Percentiles rank a stretch among this genome's conserved stretches.
Evolutionary conservation across 1,140 invertebrate species (phyloP).

Genomic region (Bombus confusus): DNA sequence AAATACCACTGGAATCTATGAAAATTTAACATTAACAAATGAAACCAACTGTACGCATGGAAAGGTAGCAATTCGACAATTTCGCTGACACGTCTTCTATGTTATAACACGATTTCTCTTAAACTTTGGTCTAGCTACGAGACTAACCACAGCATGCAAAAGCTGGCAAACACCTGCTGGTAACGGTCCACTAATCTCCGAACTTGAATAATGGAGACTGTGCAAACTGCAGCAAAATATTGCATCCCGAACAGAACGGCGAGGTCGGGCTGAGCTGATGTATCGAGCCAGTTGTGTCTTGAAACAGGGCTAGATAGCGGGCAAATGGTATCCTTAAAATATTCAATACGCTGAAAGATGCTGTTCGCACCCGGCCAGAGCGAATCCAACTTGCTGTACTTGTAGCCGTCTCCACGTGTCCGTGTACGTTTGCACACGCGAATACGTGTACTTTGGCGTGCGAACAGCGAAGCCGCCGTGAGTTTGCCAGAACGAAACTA

Average conservation of each 20-base stretch:
- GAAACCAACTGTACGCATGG: not conserved
- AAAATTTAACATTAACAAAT: not conserved
- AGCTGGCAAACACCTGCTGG: not conserved
- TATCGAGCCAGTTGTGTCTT: constrained; percentile 25
- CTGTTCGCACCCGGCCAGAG: constrained; percentile 55
- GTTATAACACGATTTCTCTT: constrained; percentile 24
- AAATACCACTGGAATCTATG: no score
- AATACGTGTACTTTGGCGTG: constrained; percentile 36
- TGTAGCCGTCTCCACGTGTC: not conserved
- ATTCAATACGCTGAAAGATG: constrained; percentile 67
- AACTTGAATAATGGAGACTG: constrained; percentile 30
- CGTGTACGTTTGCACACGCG: constrained; percentile 3
- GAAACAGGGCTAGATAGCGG: constrained; percentile 24
- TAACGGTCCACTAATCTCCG: constrained; percentile 18
- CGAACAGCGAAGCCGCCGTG: constrained; percentile 53
- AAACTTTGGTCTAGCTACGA: not conserved
- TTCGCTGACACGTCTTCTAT: not conserved
- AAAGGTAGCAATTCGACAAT: not conserved
- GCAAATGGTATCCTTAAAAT: constrained; percentile 63
- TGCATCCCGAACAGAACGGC: not conserved
- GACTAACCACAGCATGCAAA: not conserved
- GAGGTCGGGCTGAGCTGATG: not conserved
- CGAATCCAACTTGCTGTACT: constrained; percentile 37
- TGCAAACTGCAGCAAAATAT: constrained; percentile 31
- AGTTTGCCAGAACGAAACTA: constrained; percentile 73